phyloP scores from a whole-genome alignment of 1,140 invertebrate genomes.

The Araneus ventricosus region DNA sequence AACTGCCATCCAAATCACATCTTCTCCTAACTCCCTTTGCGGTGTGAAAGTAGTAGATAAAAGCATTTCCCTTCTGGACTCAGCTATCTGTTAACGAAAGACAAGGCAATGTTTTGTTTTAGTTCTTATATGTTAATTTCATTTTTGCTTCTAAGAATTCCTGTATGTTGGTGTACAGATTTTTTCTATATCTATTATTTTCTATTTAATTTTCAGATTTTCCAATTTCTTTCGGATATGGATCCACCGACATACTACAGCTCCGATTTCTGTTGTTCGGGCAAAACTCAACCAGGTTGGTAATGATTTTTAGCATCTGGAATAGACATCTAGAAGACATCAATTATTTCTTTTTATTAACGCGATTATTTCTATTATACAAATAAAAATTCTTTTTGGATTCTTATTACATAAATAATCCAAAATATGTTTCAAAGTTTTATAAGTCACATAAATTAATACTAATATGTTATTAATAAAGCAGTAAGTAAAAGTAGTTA shows the following conservation, averaged over 20 bases:
- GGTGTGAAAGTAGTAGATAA: slow-evolving; percentile 84
- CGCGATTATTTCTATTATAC: no score
- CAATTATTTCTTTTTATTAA: no score
- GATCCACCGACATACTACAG: background rate
- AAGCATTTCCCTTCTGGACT: slow-evolving; percentile 82
- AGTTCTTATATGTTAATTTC: background rate
- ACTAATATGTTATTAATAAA: no score
- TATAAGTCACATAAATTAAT: no score
- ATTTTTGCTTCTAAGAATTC: no score
- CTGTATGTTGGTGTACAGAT: background rate
- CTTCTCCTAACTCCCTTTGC: slow-evolving; percentile 83
- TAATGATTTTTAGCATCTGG: background rate
- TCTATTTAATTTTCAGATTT: slow-evolving; percentile 25
- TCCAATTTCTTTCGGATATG: slow-evolving; percentile 4
- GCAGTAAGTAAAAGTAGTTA: no score
- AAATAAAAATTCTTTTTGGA: no score
- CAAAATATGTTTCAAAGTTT: no score
- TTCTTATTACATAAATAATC: no score
- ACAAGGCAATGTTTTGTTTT: slow-evolving; percentile 3
- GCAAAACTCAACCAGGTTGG: slow-evolving; percentile 54
- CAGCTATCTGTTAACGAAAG: slow-evolving; percentile 76
- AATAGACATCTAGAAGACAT: no score
- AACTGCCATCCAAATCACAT: slow-evolving; percentile 81
- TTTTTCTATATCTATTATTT: background rate
- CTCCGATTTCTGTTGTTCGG: slow-evolving; percentile 40